These are phyloP conservation scores for Pantherophis alleghaniensis DNA, from an alignment of 2,797 vertebrate genomes.

Conservation along the genomic window DNA sequence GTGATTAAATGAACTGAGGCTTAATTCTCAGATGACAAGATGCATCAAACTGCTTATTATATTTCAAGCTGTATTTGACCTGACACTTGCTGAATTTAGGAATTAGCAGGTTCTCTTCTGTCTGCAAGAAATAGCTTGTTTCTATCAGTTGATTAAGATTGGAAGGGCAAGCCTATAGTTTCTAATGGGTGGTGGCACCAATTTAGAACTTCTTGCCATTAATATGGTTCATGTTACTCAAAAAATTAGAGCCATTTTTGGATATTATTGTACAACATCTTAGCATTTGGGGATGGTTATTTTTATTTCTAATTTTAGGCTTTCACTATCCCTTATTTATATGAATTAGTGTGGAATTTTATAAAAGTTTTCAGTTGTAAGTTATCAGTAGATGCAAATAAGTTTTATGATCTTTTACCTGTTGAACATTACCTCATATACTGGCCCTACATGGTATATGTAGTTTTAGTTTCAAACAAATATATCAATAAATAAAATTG, in stretches of 20 bases:
- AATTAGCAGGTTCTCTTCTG: neutral
- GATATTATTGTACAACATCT: neutral
- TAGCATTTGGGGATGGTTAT: neutral
- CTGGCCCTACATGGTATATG: neutral
- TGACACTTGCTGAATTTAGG: neutral
- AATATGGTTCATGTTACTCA: neutral
- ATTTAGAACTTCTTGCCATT: neutral
- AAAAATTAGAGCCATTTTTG: neutral
- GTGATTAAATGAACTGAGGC: neutral
- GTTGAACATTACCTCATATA: neutral
- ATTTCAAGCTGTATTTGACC: neutral
- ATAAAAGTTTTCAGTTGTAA: neutral
- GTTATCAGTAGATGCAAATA: neutral
- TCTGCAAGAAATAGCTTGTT: neutral
- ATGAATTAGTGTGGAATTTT: neutral
- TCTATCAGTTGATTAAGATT: neutral
- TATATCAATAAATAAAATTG: neutral
- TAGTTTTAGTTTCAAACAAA: neutral
- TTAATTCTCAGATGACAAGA: neutral
- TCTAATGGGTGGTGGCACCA: neutral
- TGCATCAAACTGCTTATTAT: neutral
- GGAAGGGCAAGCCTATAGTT: neutral
- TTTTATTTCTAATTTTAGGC: neutral
- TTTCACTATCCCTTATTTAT: neutral
- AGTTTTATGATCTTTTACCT: neutral